A percentile compares a stretch with the other conserved stretches of the same genome.
phyloP scores from a whole-genome alignment of 2,113 vertebrate genomes.

The Oncorhynchus keta region DNA sequence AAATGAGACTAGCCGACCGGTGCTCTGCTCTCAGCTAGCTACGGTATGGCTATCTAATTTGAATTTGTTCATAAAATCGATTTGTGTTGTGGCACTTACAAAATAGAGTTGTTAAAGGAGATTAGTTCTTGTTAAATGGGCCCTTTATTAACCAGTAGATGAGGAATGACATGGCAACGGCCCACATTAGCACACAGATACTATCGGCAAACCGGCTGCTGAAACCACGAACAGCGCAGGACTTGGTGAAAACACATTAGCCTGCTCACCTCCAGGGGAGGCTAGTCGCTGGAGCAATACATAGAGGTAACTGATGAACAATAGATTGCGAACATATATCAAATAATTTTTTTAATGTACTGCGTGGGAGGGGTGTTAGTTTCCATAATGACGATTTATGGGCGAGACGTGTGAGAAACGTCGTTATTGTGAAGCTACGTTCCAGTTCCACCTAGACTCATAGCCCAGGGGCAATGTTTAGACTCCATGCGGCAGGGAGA shows the following conservation, averaged over 20 bases:
- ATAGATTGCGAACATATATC: conserved; percentile 56
- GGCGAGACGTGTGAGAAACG: conserved; percentile 25
- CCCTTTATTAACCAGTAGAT: conserved; percentile 62
- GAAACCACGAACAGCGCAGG: not conserved
- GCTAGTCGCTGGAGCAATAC: not conserved
- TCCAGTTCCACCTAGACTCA: conserved; percentile 43
- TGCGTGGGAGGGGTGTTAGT: conserved; percentile 28
- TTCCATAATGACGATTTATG: conserved; percentile 56
- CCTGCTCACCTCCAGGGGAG: not conserved
- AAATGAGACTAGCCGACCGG: not conserved
- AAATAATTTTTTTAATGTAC: conserved; percentile 36
- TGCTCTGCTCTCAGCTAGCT: conserved; percentile 3
- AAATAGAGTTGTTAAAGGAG: conserved; percentile 63
- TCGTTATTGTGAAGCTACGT: conserved; percentile 38
- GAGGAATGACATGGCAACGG: conserved; percentile 36
- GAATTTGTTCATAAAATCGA: conserved; percentile 61
- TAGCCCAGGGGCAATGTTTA: conserved; percentile 47
- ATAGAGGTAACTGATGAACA: conserved; percentile 34
- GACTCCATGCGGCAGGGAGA: conserved; percentile 29
- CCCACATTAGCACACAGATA: conserved; percentile 21
- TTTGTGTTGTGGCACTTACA: conserved; percentile 39
- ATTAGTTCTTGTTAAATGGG: conserved; percentile 60
- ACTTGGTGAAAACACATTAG: conserved; percentile 31
- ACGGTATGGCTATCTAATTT: conserved; percentile 46
- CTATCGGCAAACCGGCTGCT: conserved; percentile 11